phyloP scores from a whole-genome alignment of 1,140 invertebrate species.

The Drosophila subobscura region DNA sequence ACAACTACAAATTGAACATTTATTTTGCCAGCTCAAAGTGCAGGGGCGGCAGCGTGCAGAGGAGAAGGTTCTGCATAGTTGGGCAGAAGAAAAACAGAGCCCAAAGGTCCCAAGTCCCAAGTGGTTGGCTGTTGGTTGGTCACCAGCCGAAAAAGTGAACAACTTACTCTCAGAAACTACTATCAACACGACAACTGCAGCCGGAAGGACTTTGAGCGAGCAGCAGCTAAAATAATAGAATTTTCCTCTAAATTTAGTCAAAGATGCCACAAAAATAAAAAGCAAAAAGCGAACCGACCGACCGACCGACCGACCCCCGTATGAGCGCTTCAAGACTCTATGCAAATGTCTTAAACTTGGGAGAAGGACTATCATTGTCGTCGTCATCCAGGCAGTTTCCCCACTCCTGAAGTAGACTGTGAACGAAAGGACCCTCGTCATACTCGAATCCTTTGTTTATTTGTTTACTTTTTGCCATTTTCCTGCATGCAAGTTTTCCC shows the following conservation, averaged over 20 bases:
- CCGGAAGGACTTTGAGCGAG: constrained; percentile 40
- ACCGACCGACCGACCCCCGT: neutral
- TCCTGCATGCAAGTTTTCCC: constrained; percentile 43
- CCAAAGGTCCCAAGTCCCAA: constrained; percentile 27
- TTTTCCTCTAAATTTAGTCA: constrained; percentile 74
- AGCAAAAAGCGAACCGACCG: neutral
- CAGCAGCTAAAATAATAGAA: constrained; percentile 74
- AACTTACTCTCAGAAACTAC: constrained; percentile 17
- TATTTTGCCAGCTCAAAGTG: constrained; percentile 43
- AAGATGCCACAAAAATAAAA: constrained; percentile 44
- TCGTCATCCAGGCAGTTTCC: constrained; percentile 49
- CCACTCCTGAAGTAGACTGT: neutral
- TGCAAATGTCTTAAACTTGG: constrained; percentile 52
- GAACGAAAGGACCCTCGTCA: constrained; percentile 11
- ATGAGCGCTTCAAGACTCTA: constrained; percentile 19
- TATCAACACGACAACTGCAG: too few species aligned
- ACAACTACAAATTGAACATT: constrained; percentile 63
- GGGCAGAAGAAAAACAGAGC: constrained; percentile 2
- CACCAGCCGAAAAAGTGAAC: constrained; percentile 38
- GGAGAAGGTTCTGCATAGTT: constrained; percentile 52
- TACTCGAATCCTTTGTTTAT: constrained; percentile 55
- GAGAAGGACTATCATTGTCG: constrained; percentile 24
- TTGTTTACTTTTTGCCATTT: constrained; percentile 78
- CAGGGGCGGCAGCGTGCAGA: constrained; percentile 7
- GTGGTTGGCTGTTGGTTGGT: constrained; percentile 1